Percentiles rank a stretch among this genome's conserved stretches.
Conservation (phyloP, 2,113 vertebrate species). For the Pteronura brasiliensis region DNA sequence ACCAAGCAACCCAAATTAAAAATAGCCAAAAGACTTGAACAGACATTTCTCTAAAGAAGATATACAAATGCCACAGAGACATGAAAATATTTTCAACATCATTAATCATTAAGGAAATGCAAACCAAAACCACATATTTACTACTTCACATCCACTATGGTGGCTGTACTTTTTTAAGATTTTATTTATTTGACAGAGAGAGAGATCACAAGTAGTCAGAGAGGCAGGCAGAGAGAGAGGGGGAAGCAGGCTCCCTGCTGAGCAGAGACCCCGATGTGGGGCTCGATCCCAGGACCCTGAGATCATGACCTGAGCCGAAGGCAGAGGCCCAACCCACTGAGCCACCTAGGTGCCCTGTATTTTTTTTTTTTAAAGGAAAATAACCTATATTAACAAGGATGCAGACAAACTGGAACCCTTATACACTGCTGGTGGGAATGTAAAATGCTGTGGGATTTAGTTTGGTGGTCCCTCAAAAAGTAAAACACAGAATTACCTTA, state of each 20-base stretch:
- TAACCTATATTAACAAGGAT: background rate
- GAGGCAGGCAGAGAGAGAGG: too few species aligned
- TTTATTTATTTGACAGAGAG: too few species aligned
- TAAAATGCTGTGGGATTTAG: background rate
- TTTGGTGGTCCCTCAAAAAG: background rate
- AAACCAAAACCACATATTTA: constrained; percentile 19
- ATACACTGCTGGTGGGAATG: background rate
- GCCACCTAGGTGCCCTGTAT: too few species aligned
- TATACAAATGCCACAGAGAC: background rate
- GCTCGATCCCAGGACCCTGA: too few species aligned
- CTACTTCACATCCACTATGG: background rate
- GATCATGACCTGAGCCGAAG: too few species aligned
- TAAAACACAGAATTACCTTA: background rate
- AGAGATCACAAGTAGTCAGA: too few species aligned
- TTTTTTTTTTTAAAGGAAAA: background rate
- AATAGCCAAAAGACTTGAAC: background rate
- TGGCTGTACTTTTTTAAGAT: background rate
- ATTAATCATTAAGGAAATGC: constrained; percentile 29
- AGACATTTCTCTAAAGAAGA: constrained; percentile 8
- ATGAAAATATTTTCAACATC: background rate
- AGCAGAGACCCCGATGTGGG: too few species aligned
- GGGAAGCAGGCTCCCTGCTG: too few species aligned
- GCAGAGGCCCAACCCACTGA: too few species aligned
- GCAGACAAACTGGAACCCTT: background rate
- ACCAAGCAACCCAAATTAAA: background rate